Base-by-base conservation (phyloP, 2,797 vertebrate species). In the Sebastolobus alascanus region DNA sequence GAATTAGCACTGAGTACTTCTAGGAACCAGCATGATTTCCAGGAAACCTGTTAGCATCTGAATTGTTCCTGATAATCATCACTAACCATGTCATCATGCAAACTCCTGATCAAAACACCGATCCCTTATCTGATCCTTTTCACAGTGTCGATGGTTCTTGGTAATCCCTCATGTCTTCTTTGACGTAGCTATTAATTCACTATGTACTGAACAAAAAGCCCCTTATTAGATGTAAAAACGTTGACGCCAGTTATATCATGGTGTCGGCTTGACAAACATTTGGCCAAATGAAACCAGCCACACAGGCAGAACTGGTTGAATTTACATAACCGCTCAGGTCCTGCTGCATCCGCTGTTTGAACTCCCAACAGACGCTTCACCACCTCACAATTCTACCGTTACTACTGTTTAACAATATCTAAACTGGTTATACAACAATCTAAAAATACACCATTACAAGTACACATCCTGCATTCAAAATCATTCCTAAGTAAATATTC, bases 291-390 rank as follows among this genome's bases (percentile, higher is more conserved):
- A 88, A 90, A 92, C 84, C 67, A 60, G 89, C 27, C 64, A 16
- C 54, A 84, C 91, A 29, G 56, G 88, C 73, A 22, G 46, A 86
- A 85, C 89, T 52, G 69, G 89, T 86, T 84, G 8, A 35, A 80
- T 89, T 90, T 88, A 77, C 87, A 86, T 77, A 89, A 78, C 59
- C 8, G 54, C 38, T 83, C 71, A 14, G 65, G 56, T 85, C 67
- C 80, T 3, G 2, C 27, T 63, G 58, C 25, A 38, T 20, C 5
- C 64, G 25, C 5, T 82, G 59, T 81, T 85, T 88, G 64, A 76
- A 79, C 72, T 79, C 22, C 61, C 68, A 80, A 71, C 75, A 54
- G 40, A 54, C 54, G 73, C 29, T 22, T 52, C 3, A 50, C 10
- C 12, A 8, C 12, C 12, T 73, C 50, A 25, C 22, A 67, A 22